Conservation (phyloP, 2,797 vertebrate genomes). For the Mus minutoides region DNA sequence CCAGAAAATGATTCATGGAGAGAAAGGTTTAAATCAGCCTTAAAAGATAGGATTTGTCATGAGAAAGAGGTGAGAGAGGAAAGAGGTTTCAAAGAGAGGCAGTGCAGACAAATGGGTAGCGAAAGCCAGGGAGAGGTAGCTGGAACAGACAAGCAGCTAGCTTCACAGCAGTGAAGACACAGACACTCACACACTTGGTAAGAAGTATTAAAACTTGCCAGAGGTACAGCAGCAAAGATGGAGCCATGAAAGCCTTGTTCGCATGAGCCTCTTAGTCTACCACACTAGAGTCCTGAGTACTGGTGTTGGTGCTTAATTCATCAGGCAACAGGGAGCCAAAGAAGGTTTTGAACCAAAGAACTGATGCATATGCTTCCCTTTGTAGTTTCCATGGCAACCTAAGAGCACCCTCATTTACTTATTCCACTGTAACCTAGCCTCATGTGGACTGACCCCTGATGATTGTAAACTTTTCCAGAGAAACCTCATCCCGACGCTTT, state of each 20-base stretch:
- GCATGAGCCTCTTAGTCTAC: too few species aligned
- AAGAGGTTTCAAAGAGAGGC: not conserved
- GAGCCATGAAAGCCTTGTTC: not conserved
- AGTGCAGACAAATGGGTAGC: not conserved
- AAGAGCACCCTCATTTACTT: not conserved
- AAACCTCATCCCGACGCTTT: not conserved
- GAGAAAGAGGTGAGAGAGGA: not conserved
- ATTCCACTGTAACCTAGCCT: conserved; percentile 14
- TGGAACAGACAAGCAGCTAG: not conserved
- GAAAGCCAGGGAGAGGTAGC: not conserved
- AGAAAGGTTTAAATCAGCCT: not conserved
- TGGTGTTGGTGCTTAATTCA: not conserved
- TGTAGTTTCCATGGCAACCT: not conserved
- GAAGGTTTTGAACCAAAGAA: conserved; percentile 23
- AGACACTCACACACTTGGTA: not conserved
- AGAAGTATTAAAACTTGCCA: not conserved
- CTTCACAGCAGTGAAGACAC: not conserved
- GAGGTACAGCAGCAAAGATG: not conserved
- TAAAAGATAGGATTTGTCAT: not conserved
- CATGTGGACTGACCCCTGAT: not conserved
- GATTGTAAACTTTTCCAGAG: not conserved
- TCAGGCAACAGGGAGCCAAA: not conserved
- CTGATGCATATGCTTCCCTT: not conserved
- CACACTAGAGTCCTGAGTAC: too few species aligned
- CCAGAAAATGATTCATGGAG: not conserved